These are phyloP conservation scores for Lontra canadensis DNA, from an alignment of 2,113 vertebrate species.

Conservation along the genomic window DNA sequence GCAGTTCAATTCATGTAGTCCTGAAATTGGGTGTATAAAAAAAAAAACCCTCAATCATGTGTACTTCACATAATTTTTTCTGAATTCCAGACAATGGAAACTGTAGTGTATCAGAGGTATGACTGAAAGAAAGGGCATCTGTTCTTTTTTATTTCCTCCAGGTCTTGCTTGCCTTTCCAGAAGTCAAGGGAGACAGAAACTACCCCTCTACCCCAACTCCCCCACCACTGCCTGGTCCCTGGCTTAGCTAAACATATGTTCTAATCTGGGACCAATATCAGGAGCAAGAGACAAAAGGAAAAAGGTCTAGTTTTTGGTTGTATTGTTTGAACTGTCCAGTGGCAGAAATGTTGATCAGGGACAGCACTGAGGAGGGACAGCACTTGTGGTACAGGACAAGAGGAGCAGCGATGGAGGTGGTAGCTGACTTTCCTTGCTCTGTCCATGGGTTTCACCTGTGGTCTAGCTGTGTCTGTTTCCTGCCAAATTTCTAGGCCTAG, in stretches of 20 bases:
- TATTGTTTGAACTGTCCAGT: not conserved
- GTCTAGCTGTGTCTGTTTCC: not conserved
- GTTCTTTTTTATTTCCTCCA: not conserved
- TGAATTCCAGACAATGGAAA: not conserved
- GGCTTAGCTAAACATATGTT: not conserved
- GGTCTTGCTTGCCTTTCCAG: not conserved
- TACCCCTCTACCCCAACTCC: accelerated
- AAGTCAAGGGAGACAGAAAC: not conserved
- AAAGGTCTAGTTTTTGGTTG: not conserved
- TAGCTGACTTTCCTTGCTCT: not conserved
- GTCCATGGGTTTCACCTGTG: not conserved
- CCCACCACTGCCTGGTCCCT: not conserved
- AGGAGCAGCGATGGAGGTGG: not conserved
- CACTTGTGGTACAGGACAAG: not conserved
- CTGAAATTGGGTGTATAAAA: not conserved
- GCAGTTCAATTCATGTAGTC: not conserved
- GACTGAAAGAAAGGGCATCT: not conserved
- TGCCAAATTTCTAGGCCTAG: not conserved
- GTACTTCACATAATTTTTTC: not conserved
- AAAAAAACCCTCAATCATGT: not conserved
- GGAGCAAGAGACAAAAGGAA: not conserved
- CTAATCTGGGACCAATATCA: not conserved
- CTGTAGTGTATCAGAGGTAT: not conserved
- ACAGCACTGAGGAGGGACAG: too few relatives aligned
- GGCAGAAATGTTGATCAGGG: not conserved